These are phyloP conservation scores for Drosophila aff. DNA, from an alignment of 1,140 invertebrate genomes.

Conservation along the genomic window DNA sequence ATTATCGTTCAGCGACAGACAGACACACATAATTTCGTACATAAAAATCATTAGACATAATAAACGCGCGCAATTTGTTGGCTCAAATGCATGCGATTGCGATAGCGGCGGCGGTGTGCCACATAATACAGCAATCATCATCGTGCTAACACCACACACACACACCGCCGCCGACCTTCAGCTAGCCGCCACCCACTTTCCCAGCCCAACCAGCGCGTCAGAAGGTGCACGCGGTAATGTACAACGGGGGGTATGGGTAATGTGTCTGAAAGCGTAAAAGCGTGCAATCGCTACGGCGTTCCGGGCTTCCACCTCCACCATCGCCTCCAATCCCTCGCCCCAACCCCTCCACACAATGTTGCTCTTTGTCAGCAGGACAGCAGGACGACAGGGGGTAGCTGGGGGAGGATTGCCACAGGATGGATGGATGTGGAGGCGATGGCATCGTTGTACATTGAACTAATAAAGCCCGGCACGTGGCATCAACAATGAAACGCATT, in stretches of 20 bases:
- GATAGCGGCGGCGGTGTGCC: conserved; percentile 57
- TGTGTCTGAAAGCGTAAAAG: conserved; percentile 85
- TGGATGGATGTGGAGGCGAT: conserved; percentile 52
- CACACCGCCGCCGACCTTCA: conserved; percentile 5
- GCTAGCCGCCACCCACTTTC: conserved; percentile 1
- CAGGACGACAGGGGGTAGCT: background rate
- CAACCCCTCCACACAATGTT: conserved; percentile 31
- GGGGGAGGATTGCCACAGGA: conserved; percentile 4
- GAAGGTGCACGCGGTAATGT: conserved; percentile 64
- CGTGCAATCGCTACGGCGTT: conserved; percentile 78
- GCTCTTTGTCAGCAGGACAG: conserved; percentile 55
- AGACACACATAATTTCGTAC: conserved; percentile 4
- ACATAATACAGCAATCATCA: conserved; percentile 76
- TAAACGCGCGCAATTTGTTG: conserved; percentile 71
- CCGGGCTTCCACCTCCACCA: conserved; percentile 42
- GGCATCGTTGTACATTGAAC: conserved; percentile 82
- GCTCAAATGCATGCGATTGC: conserved; percentile 72
- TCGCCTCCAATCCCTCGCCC: background rate
- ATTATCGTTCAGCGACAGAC: conserved; percentile 26
- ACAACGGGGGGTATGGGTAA: conserved; percentile 64
- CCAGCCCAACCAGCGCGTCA: conserved; percentile 3
- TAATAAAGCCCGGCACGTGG: conserved; percentile 85
- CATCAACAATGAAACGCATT: conserved; percentile 85
- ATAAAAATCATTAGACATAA: conserved; percentile 68
- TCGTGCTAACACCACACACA: conserved; percentile 26